A percentile compares a stretch with the other conserved stretches of the same genome.
Evolutionary conservation across 35 echinoderm and acorn worm genomes (phyloP).

Genomic region (Heliocidaris tuberculata): DNA sequence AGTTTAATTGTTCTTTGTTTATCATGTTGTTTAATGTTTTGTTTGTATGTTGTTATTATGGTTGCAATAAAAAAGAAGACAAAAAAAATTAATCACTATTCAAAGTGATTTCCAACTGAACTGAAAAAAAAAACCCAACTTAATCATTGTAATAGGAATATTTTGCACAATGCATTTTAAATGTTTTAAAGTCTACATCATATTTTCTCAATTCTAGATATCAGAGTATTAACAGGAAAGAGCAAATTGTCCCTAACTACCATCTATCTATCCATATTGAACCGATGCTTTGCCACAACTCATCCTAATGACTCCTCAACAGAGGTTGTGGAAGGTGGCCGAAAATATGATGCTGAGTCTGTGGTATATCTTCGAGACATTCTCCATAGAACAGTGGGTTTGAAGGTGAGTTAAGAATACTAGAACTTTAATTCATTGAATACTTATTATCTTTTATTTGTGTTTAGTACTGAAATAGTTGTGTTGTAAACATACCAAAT

Average conservation of each 20-base stretch:
- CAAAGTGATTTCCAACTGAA: too few relatives aligned
- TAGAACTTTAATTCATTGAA: not conserved
- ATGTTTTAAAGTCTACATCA: not conserved
- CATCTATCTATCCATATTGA: constrained; percentile 37
- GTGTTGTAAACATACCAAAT: not conserved
- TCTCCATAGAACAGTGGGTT: constrained; percentile 29
- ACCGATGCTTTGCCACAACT: constrained; percentile 56
- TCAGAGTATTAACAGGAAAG: constrained; percentile 53
- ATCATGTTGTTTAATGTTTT: too few relatives aligned
- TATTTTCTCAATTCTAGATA: constrained; percentile 23
- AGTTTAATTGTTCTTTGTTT: too few relatives aligned
- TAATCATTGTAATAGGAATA: too few relatives aligned
- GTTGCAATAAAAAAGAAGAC: too few relatives aligned
- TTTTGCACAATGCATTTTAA: not conserved
- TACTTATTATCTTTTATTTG: not conserved
- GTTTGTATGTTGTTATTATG: too few relatives aligned
- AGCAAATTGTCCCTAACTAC: constrained; percentile 58
- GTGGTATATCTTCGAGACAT: constrained; percentile 23
- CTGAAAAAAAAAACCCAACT: too few relatives aligned
- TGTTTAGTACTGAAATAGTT: not conserved
- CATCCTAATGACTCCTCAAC: not conserved
- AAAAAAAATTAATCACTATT: too few relatives aligned
- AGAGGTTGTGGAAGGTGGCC: not conserved
- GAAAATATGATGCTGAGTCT: constrained; percentile 39
- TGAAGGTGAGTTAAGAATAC: constrained; percentile 23